Evolutionary conservation across 2,888 invertebrate genomes (phyloP), one percentile per base, ranked within the genome.

Genomic region (Acanthococcus lagerstroemiae): DNA sequence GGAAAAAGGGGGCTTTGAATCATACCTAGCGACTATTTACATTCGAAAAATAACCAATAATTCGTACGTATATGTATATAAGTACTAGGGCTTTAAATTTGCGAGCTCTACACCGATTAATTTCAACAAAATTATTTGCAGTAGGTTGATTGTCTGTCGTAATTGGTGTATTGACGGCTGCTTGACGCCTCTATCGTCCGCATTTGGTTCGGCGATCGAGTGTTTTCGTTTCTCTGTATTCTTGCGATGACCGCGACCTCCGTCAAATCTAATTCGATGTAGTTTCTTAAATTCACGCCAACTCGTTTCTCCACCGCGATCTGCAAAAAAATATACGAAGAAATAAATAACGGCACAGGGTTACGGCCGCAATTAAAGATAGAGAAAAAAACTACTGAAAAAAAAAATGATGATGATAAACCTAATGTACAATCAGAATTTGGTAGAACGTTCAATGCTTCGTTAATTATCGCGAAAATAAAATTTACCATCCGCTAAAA

Each of bases 131-230:
- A 66, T 66, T 30, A 56, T 56, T 37, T 56, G 66, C 19, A 66
- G 48, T 56, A 66, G 48, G 25, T 56, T 66, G 66, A 66, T 66
- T 56, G 66, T 66, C 66, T 57, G 66, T 21, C 30, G 56, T 56
- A 66, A 56, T 56, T 66, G 66, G 54, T 63, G 63, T 54, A 63
- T 63, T 44, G 63, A 63, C 30, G 63, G 63, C 54, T 52, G 63
- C 37, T 50, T 63, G 44, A 52, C 37, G 30, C 24, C 54, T 44
- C 24, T 63, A 30, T 63, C 63, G 19, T 37, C 44, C 5, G 54
- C 22, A 37, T 44, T 63, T 54, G 26, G 52, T 44, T 30, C 63
- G n/a, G 63, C 24, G 21, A 37, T 54, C 27, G 44, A 30, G 17
- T 27, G 30, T 25, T 52, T 54, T 30, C 25, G 50, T 30, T 54